A percentile compares a stretch with the other conserved stretches of the same genome.
Conservation (phyloP, 2,888 invertebrate species). For the Perdita meconis region DNA sequence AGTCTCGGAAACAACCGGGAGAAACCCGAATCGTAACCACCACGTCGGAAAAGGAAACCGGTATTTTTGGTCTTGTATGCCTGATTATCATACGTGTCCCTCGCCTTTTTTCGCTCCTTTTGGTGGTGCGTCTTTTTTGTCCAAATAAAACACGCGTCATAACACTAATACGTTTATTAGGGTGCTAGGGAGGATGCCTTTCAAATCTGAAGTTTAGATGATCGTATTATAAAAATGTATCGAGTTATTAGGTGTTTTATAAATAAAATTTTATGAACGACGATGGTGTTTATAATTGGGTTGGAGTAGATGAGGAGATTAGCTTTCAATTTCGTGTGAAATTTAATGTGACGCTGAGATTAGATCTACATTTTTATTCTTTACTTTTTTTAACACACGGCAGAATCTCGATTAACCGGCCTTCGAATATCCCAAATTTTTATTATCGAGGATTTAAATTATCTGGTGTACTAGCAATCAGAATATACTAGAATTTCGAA, state of each 20-base stretch:
- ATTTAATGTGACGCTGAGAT: too few species aligned
- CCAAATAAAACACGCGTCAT: slow-evolving; percentile 39
- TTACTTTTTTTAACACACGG: too few species aligned
- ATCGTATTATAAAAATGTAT: slow-evolving; percentile 46
- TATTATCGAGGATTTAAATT: too few species aligned
- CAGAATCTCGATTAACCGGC: too few species aligned
- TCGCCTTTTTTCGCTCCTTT: slow-evolving; percentile 65
- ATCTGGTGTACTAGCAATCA: too few species aligned
- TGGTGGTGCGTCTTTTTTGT: slow-evolving; percentile 39
- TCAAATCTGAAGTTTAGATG: slow-evolving; percentile 36
- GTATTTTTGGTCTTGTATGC: slow-evolving; percentile 69
- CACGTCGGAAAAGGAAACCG: slow-evolving; percentile 65
- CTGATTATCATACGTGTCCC: slow-evolving; percentile 70
- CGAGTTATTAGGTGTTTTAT: slow-evolving; percentile 16
- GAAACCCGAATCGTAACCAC: slow-evolving; percentile 72
- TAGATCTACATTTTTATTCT: too few species aligned
- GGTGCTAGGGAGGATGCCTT: slow-evolving; percentile 28
- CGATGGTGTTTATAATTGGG: slow-evolving; percentile 1
- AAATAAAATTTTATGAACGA: slow-evolving; percentile 26
- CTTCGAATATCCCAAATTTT: too few species aligned
- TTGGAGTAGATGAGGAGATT: too few species aligned
- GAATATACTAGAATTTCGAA: too few species aligned
- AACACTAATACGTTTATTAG: slow-evolving; percentile 57
- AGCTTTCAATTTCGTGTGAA: too few species aligned
- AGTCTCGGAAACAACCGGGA: slow-evolving; percentile 65